Conservation (phyloP, 1,140 invertebrate genomes). For the Hetaerina americana region DNA sequence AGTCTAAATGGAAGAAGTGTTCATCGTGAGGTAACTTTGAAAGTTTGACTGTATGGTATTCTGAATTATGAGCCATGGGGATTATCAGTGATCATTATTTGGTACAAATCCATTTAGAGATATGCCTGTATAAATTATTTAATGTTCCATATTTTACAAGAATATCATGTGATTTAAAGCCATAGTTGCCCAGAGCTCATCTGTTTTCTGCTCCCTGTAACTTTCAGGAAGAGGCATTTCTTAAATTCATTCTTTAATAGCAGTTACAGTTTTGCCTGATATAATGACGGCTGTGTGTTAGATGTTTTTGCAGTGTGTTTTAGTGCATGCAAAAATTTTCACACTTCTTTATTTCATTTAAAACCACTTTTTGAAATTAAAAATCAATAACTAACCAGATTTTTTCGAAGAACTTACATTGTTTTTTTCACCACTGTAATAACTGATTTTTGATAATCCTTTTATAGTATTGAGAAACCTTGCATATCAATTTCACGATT, state of each 20-base stretch:
- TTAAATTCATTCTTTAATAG: neutral
- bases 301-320: neutral
- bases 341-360: neutral
- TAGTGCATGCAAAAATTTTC: conserved; percentile 3
- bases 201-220: neutral
- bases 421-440: neutral
- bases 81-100: too few species aligned
- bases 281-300: neutral
- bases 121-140: too few species aligned
- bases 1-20: too few species aligned
- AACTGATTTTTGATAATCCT: too few species aligned
- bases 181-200: neutral
- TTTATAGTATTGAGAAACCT: too few species aligned
- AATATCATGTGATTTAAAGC: neutral
- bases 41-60: too few species aligned
- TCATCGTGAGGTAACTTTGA: too few species aligned
- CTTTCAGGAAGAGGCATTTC: neutral
- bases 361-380: conserved; percentile 1
- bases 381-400: neutral
- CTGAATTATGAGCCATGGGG: too few species aligned
- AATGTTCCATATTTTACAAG: too few species aligned
- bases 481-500: too few species aligned
- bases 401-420: neutral
- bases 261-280: neutral
- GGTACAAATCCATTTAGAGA: too few species aligned